A percentile compares a stretch with the other conserved stretches of the same genome.
These are phyloP conservation scores for Hyposoter didymator DNA, from an alignment of 2,888 invertebrate species.

Conservation along the genomic window DNA sequence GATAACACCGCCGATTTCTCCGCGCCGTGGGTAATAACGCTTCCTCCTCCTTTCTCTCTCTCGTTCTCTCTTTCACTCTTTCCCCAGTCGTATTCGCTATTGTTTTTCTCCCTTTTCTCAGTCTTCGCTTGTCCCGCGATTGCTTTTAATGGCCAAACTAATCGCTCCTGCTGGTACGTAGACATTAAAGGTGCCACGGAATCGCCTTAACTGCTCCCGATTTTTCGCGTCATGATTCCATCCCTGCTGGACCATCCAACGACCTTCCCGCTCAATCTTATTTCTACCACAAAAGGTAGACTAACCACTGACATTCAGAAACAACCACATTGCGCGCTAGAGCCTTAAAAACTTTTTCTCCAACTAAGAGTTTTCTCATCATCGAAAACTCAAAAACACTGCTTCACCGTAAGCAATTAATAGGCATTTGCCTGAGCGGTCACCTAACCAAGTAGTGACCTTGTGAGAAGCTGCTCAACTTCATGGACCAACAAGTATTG, in stretches of 20 bases:
- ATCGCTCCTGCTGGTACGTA: conserved; percentile 81
- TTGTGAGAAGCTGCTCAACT: no score
- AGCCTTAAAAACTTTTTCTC: not conserved
- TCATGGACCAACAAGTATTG: no score
- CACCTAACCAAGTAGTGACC: no score
- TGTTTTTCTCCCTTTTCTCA: conserved; percentile 7
- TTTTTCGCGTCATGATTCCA: conserved; percentile 22
- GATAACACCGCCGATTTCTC: conserved; percentile 79
- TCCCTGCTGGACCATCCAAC: conserved; percentile 1
- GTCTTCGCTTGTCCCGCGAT: conserved; percentile 46
- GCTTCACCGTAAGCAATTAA: no score
- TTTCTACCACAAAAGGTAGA: not conserved
- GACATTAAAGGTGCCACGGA: conserved; percentile 69
- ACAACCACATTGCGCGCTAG: not conserved
- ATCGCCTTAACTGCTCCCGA: conserved; percentile 31
- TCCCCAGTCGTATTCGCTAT: conserved; percentile 1
- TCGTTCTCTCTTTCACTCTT: conserved; percentile 7
- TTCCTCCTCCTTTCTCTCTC: conserved; percentile 72
- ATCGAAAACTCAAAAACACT: no score
- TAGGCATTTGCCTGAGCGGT: no score
- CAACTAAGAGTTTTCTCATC: not conserved
- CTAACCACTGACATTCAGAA: not conserved
- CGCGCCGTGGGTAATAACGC: conserved; percentile 78
- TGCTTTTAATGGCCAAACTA: conserved; percentile 80
- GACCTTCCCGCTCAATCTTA: not conserved